phyloP scores from a whole-genome alignment of 1,140 invertebrate species.

The Nasonia vitripennis region DNA sequence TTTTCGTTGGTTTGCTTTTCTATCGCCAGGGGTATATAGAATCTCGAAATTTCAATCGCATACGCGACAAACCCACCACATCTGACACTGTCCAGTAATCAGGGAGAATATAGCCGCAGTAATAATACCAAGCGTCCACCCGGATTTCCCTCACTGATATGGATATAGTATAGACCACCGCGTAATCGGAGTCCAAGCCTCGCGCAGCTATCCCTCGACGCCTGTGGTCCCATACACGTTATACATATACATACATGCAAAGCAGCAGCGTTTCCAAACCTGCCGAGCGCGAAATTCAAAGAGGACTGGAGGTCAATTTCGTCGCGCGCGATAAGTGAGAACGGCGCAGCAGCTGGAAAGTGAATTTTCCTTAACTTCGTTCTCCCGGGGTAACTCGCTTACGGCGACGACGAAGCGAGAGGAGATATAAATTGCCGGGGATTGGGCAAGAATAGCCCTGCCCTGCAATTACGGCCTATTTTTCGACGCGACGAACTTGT shows the following conservation, averaged over 20 bases:
- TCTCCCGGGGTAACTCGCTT: neutral
- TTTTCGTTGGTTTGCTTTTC: no score
- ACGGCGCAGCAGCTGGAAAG: neutral
- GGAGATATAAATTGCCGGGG: neutral
- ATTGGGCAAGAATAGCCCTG: neutral
- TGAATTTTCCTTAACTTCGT: slow-evolving; percentile 26
- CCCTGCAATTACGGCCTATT: neutral
- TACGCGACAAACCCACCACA: no score
- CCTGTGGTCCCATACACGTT: neutral
- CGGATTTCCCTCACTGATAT: no score
- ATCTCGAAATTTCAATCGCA: no score
- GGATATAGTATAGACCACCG: no score
- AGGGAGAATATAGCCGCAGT: no score
- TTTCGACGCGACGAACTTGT: neutral
- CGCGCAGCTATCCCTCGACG: no score
- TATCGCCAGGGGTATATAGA: no score
- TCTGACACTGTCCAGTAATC: no score
- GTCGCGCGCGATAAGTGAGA: neutral
- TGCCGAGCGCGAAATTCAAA: neutral
- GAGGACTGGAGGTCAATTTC: neutral
- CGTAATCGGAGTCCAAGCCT: no score
- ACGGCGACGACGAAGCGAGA: neutral
- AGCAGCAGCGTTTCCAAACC: neutral
- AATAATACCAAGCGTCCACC: no score
- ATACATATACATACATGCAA: neutral